A percentile compares a stretch with the other conserved stretches of the same genome.
Evolutionary conservation across 1,140 invertebrate species (phyloP).

Genomic region (Tetragonula clypearis): DNA sequence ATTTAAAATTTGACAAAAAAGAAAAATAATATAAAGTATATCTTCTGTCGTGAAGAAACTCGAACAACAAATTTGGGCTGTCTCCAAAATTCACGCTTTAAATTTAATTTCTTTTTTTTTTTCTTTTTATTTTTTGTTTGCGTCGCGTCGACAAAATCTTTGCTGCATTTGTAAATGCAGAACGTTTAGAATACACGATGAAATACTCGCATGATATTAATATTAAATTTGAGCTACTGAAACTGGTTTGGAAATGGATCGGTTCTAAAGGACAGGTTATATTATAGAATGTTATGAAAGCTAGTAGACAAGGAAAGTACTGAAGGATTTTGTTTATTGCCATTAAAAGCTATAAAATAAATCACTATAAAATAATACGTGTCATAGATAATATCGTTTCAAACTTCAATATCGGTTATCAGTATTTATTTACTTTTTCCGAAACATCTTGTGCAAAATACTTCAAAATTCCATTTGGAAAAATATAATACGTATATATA

Average conservation of each 20-base stretch:
- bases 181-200: not conserved
- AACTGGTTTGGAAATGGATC: not conserved
- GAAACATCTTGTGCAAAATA: not conserved
- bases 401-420: not conserved
- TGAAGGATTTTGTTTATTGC: too few relatives aligned
- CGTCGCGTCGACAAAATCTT: not conserved
- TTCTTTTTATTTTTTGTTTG: too few relatives aligned
- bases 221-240: not conserved
- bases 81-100: too few relatives aligned
- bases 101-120: not conserved
- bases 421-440: not conserved
- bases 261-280: too few relatives aligned
- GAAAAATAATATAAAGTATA: too few relatives aligned
- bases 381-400: not conserved
- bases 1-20: too few relatives aligned
- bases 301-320: too few relatives aligned
- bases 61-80: too few relatives aligned
- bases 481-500: too few relatives aligned
- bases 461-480: too few relatives aligned
- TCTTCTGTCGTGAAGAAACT: too few relatives aligned
- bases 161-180: not conserved
- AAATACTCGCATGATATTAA: not conserved
- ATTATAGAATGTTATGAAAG: too few relatives aligned
- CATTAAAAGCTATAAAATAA: not conserved
- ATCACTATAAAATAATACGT: not conserved